Evolutionary conservation across 2,888 invertebrate species (phyloP), one percentile per base, ranked within the genome.

Genomic region (Gnatocerus cornutus): DNA sequence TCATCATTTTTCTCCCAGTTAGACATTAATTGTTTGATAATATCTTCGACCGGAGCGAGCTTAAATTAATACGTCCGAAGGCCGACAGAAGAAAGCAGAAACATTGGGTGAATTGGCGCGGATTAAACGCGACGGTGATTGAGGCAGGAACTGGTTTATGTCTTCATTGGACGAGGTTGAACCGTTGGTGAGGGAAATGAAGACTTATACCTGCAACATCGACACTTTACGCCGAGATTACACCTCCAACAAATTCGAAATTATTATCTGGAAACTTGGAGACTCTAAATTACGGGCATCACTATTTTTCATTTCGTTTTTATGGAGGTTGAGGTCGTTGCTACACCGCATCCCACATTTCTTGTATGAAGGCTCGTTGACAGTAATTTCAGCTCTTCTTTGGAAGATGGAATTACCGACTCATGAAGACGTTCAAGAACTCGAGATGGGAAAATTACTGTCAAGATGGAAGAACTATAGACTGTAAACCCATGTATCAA

Each of bases 21-120:
- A 30, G 61, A 61, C 61, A 61, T 50, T 62, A 50, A 62, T 62
- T 62, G 62, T 62, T 62, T 62, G 62, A 62, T 61, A 61, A 62
- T 62, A 62, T 62, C 62, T 48, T 14, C 13, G n/a, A 10, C 2
- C 13, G 58, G 58, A 13, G 14, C 52, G n/a, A 14, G 39, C 53
- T 53, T 30, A 30, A 53, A 53, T 53, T 53, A 37, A 53, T 53
- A 53, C 53, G 53, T 53, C 37, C 33, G 27, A 53, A 13, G 37
- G n/a, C 53, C 53, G 14, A 37, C 33, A 53, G 16, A 48, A 48
- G 27, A 48, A n/a, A 48, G 21, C 16, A 48, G 48, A 48, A 16
- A 16, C 21, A 16, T 48, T 16, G 27, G 48, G 48, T 10, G 27
- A 48, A 48, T 48, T 48, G 48, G 21, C 48, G 48, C 48, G 48